Percentiles rank a stretch among this genome's conserved stretches.
These are phyloP conservation scores for Catocala nupta DNA, from an alignment of 2,888 invertebrate genomes.

Conservation along the genomic window DNA sequence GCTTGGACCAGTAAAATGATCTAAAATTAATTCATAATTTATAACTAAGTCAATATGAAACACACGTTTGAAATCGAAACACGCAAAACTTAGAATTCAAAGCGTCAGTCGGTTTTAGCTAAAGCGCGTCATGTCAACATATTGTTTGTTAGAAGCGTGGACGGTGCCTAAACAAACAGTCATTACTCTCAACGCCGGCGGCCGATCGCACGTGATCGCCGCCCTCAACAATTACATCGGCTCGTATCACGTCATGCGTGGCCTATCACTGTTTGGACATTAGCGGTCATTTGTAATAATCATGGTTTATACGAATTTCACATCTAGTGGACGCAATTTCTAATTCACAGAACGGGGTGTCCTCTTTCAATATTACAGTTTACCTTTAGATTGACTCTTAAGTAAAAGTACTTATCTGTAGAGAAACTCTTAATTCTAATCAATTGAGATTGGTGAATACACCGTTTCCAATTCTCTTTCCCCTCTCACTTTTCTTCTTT, in stretches of 20 bases:
- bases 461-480: too few relatives aligned
- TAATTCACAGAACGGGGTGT: too few relatives aligned
- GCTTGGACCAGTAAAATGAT: neutral
- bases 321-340: neutral
- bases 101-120: slow-evolving; percentile 68
- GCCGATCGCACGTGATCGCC: slow-evolving; percentile 37
- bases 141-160: slow-evolving; percentile 59
- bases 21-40: slow-evolving; percentile 1
- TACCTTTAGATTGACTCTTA: too few relatives aligned
- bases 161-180: slow-evolving; percentile 80
- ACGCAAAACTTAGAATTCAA: slow-evolving; percentile 60
- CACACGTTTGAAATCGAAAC: slow-evolving; percentile 48
- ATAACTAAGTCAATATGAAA: slow-evolving; percentile 37
- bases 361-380: neutral
- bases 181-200: slow-evolving; percentile 66
- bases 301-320: slow-evolving; percentile 17
- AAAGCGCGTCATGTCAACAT: slow-evolving; percentile 74
- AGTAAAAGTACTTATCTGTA: too few relatives aligned
- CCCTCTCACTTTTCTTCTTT: too few relatives aligned
- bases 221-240: slow-evolving; percentile 49
- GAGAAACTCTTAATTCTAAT: too few relatives aligned
- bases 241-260: slow-evolving; percentile 49
- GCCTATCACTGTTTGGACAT: slow-evolving; percentile 51
- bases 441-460: too few relatives aligned
- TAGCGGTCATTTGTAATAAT: slow-evolving; percentile 50